Conservation (phyloP, 2,888 invertebrate genomes). For the Aricia artaxerxes region DNA sequence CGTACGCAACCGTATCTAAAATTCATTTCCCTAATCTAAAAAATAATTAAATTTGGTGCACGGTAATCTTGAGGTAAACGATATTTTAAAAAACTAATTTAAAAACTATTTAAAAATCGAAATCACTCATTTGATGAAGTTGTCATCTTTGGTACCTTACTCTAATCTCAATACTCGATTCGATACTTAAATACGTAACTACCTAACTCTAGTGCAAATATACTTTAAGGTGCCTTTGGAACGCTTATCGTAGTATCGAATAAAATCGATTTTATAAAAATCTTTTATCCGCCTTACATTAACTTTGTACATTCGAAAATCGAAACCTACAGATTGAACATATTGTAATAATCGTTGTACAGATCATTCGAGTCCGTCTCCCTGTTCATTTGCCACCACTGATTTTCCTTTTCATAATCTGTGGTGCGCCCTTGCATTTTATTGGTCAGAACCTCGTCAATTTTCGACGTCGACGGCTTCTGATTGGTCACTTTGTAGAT, state of each 20-base stretch:
- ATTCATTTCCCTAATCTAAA: slow-evolving; percentile 60
- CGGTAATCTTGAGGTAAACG: slow-evolving; percentile 79
- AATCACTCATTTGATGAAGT: slow-evolving; percentile 77
- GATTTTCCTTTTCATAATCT: slow-evolving; percentile 60
- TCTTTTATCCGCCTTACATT: slow-evolving; percentile 15
- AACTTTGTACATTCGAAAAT: slow-evolving; percentile 26
- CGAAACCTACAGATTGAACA: slow-evolving; percentile 49
- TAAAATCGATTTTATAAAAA: slow-evolving; percentile 31
- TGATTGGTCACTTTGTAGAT: slow-evolving; percentile 79
- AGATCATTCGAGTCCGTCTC: slow-evolving; percentile 59
- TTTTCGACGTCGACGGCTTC: slow-evolving; percentile 71
- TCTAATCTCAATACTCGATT: slow-evolving; percentile 49
- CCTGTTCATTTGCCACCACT: slow-evolving; percentile 64
- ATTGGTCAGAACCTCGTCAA: slow-evolving; percentile 73
- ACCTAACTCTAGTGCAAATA: slow-evolving; percentile 27
- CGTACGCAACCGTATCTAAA: slow-evolving; percentile 18
- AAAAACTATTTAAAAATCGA: slow-evolving; percentile 50
- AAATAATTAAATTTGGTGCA: slow-evolving; percentile 75
- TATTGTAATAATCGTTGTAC: slow-evolving; percentile 63
- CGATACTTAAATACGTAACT: slow-evolving; percentile 3
- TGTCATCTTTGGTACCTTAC: slow-evolving; percentile 75
- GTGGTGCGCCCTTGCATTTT: slow-evolving; percentile 55
- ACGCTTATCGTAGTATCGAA: slow-evolving; percentile 24
- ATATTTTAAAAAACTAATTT: slow-evolving; percentile 45
- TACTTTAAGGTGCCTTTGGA: slow-evolving; percentile 30